Evolutionary conservation across 2,113 vertebrate species (phyloP).

Genomic region (Phyllostomus discolor): DNA sequence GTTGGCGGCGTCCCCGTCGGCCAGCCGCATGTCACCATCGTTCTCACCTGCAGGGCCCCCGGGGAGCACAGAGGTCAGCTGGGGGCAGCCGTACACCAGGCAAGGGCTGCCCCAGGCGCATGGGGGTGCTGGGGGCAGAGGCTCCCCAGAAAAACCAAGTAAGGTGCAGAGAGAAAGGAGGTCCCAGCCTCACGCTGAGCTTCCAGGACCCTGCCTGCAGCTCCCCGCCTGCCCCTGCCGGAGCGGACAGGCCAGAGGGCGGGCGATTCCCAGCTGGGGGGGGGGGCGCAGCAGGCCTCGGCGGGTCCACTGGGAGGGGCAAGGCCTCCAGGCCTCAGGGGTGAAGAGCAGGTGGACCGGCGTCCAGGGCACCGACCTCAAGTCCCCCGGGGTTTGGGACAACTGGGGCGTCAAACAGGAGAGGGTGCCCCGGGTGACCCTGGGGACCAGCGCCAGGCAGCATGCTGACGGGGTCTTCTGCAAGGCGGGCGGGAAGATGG

Average conservation of each 20-base stretch:
- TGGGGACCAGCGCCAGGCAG: accelerated
- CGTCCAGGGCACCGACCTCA: accelerated
- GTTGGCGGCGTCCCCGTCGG: neutral
- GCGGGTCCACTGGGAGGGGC: accelerated
- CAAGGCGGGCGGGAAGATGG: neutral
- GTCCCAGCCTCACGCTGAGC: neutral
- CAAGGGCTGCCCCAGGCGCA: neutral
- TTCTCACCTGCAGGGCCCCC: conserved; percentile 53
- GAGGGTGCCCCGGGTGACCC: neutral
- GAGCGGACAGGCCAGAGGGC: too few species aligned
- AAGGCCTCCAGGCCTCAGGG: neutral
- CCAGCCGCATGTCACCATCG: conserved; percentile 70
- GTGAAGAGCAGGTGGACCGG: neutral
- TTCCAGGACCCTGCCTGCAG: neutral
- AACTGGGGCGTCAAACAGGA: neutral
- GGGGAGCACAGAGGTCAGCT: neutral
- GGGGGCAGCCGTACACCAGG: too few species aligned
- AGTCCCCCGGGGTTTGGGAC: accelerated
- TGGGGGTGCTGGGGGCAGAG: accelerated
- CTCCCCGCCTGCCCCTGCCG: neutral
- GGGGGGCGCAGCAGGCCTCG: neutral
- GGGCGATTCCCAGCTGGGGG: too few species aligned
- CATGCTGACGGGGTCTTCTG: neutral
- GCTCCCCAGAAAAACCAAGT: neutral
- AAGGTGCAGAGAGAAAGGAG: neutral